Evolutionary conservation across 2,797 vertebrate genomes (phyloP).

Genomic region (Buphagus erythrorhynchus): DNA sequence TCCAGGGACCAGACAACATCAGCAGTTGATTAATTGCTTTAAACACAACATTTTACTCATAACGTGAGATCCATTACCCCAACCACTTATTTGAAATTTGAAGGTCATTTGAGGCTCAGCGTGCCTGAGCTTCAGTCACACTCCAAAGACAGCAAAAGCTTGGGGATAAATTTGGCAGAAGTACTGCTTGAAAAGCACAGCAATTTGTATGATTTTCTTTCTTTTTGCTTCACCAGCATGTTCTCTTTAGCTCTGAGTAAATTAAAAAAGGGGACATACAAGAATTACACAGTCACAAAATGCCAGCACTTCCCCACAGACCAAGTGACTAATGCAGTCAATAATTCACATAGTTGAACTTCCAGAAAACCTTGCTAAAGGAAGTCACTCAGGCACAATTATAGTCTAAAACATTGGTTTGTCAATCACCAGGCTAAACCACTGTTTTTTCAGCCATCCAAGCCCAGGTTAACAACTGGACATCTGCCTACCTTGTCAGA

Average conservation of each 20-base stretch:
- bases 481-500: not conserved
- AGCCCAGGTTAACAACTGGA: not conserved
- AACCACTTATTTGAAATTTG: not conserved
- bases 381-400: not conserved
- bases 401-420: not conserved
- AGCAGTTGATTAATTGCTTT: not conserved
- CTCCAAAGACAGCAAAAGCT: not conserved
- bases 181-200: not conserved
- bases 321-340: not conserved
- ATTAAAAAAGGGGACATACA: not conserved
- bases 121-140: not conserved
- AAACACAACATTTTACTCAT: not conserved
- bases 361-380: rapidly evolving
- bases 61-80: not conserved
- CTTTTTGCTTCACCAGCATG: not conserved
- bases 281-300: not conserved
- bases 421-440: not conserved
- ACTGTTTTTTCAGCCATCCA: not conserved
- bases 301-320: not conserved
- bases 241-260: not conserved
- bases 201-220: not conserved
- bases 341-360: not conserved
- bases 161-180: not conserved
- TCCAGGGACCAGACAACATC: not conserved
- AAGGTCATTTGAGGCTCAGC: too few species aligned